phyloP scores from a whole-genome alignment of 2,888 invertebrate species.

The Pecten maximus region DNA sequence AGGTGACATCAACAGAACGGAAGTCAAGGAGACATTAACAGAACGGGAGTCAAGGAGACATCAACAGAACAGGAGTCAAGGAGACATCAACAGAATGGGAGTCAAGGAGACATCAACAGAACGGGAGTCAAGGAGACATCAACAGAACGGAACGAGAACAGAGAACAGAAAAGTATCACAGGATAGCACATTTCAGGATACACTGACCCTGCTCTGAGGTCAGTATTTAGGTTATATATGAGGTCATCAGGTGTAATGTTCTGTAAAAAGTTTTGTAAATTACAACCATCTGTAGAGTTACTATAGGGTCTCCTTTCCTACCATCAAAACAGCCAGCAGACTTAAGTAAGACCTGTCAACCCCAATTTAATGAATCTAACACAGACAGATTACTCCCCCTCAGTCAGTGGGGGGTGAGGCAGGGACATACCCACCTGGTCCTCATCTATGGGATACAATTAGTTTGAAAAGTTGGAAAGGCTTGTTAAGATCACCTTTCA shows the following conservation, averaged over 20 bases:
- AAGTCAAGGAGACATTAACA: no score
- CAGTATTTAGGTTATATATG: not conserved
- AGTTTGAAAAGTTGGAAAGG: no score
- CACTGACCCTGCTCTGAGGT: not conserved
- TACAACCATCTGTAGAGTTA: not conserved
- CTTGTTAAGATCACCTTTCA: no score
- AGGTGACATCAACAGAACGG: no score
- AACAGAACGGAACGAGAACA: no score
- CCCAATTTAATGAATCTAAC: not conserved
- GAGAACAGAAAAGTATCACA: no score
- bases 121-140: no score
- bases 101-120: no score
- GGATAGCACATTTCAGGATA: not conserved
- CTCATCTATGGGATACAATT: not conserved
- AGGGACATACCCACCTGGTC: not conserved
- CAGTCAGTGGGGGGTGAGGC: not conserved
- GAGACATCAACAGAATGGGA: no score
- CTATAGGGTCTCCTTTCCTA: not conserved
- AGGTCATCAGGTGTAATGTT: not conserved
- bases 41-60: no score
- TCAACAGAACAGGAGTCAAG: no score
- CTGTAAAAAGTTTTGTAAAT: not conserved
- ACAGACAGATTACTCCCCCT: not conserved
- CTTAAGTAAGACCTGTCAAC: slow-evolving; percentile 4
- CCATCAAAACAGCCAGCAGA: not conserved